Percentiles rank a stretch among this genome's conserved stretches.
phyloP scores from a whole-genome alignment of 92 coral and sea anemone genomes.

The Epizoanthus fatuus region DNA sequence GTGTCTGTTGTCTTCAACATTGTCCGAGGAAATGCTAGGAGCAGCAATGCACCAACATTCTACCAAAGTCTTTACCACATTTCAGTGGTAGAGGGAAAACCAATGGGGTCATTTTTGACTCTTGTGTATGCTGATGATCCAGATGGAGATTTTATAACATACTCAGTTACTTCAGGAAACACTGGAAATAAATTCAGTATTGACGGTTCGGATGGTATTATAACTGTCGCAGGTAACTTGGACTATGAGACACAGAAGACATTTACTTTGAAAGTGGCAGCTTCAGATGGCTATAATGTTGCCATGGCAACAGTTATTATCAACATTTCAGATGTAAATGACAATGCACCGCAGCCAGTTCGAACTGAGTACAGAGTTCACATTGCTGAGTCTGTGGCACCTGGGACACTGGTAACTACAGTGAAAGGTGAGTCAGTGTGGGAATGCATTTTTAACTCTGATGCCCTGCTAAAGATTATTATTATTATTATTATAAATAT shows the following conservation, averaged over 20 bases:
- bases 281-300: constrained; percentile 82
- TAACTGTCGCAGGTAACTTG: constrained; percentile 72
- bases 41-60: constrained; percentile 66
- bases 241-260: constrained; percentile 77
- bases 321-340: constrained; percentile 80
- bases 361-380: constrained; percentile 88
- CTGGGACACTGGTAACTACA: constrained; percentile 78
- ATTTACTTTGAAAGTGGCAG: constrained; percentile 71
- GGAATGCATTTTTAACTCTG: background rate
- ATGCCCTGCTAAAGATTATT: no score
- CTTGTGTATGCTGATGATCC: constrained; percentile 67
- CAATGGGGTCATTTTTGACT: constrained; percentile 66
- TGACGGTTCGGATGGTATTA: constrained; percentile 52
- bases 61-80: constrained; percentile 17
- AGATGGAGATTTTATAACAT: constrained; percentile 67
- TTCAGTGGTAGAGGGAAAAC: constrained; percentile 70
- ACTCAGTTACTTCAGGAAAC: constrained; percentile 83
- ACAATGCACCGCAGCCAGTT: constrained; percentile 90
- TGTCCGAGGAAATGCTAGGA: constrained; percentile 47
- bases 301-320: constrained; percentile 71
- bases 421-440: constrained; percentile 79
- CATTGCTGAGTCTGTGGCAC: constrained; percentile 74
- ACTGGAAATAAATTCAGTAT: constrained; percentile 81
- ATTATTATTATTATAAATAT: background rate
- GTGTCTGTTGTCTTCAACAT: constrained; percentile 65